phyloP scores from a whole-genome alignment of 2,113 vertebrate species.

The Peromyscus maniculatus region DNA sequence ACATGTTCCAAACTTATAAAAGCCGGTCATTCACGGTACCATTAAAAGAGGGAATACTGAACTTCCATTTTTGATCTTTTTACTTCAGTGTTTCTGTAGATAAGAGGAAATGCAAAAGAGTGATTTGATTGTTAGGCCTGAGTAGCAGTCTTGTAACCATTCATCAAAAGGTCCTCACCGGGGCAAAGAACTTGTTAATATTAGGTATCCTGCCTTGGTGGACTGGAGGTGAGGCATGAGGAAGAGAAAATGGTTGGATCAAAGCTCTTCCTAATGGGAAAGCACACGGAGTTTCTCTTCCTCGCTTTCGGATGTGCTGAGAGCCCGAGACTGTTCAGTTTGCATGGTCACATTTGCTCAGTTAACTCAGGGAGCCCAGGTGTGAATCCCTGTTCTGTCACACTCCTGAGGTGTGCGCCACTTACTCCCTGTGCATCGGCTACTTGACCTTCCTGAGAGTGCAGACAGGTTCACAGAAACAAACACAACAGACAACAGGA shows the following conservation, averaged over 20 bases:
- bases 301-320: background rate
- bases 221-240: background rate
- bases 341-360: background rate
- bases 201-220: background rate
- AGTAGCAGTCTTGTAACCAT: background rate
- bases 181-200: background rate
- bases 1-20: slow-evolving; percentile 33
- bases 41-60: background rate
- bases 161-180: background rate
- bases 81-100: background rate
- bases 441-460: background rate
- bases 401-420: background rate
- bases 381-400: background rate
- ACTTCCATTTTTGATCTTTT: background rate
- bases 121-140: background rate
- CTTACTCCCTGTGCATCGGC: background rate
- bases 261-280: background rate
- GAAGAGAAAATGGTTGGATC: background rate
- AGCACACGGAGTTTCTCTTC: background rate
- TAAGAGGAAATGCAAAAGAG: slow-evolving; percentile 3
- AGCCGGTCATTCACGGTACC: background rate
- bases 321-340: background rate
- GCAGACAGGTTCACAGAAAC: background rate
- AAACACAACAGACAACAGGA: background rate
- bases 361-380: background rate